A percentile compares a stretch with the other conserved stretches of the same genome.
Conservation (phyloP, 1,140 invertebrate species). For the Delia radicum region DNA sequence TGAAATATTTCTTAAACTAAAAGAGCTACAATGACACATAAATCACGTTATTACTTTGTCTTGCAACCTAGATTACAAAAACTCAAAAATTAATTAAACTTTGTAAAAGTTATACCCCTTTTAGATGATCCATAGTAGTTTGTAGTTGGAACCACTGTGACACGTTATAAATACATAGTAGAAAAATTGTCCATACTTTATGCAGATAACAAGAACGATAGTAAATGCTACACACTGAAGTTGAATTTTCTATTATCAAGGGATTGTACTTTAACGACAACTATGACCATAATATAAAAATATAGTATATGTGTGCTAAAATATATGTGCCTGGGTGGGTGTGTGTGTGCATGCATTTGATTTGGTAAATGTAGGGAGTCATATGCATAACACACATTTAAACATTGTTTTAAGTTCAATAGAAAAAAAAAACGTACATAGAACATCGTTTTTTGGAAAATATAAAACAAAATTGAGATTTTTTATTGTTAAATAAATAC, state of each 20-base stretch:
- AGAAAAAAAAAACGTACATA: no score
- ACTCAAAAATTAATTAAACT: no score
- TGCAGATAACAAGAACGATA: background rate
- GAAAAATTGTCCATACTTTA: background rate
- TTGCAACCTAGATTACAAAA: no score
- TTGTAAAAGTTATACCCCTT: no score
- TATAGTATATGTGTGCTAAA: background rate
- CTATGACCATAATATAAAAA: conserved; percentile 9
- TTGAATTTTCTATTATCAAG: background rate
- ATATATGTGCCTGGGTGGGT: background rate
- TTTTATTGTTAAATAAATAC: no score
- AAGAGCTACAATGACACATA: no score
- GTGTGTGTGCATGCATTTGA: background rate
- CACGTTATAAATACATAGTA: background rate
- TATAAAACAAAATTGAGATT: no score
- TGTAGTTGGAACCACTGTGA: background rate
- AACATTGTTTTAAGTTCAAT: conserved; percentile 15
- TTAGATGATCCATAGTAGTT: background rate
- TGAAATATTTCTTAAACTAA: no score
- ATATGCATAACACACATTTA: background rate
- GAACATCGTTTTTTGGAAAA: no score
- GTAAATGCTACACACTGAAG: background rate
- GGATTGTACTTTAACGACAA: conserved; percentile 1
- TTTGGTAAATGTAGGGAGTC: background rate
- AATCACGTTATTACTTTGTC: no score